Base-by-base conservation (phyloP, 2,888 invertebrate species). In the Heliconius hortense region DNA sequence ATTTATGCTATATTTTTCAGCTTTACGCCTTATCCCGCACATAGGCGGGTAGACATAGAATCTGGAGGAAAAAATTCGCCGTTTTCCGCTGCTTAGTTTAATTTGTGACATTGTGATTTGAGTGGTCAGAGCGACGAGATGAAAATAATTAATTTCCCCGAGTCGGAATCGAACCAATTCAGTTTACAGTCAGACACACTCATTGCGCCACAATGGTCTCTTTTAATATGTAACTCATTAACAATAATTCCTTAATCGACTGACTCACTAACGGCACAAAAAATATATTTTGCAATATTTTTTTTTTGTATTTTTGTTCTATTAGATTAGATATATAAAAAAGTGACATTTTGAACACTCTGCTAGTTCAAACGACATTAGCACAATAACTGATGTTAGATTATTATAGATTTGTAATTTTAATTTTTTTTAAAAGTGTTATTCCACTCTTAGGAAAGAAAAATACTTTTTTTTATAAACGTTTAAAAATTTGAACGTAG, bases 231-330 rank as follows among this genome's bases (percentile, higher is more conserved):
- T 10, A 59, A 24, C 11, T 59, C 56, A 59, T 31, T 62, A 21
- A 64, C 21, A 56, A 31, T 31, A 69, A 24, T 56, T 31, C n/a
- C 15, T 13, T 24, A 8, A 56, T 31, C 8, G 69, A 69, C 69
- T 69, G 69, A 69, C 31, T 56, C 68, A 68, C 68, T 68, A 15
- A n/a, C 13, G 69, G 69, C 69, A 69, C 69, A 69, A 69, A 21
- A 31, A 35, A 56, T n/a, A 18, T 56, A 56, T 56, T n/a, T 21
- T 53, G 18, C 10, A 26, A 7, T 67, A 26, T 18, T 39, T 39
- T 24, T 31, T 10, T 35, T 66, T n/a, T n/a, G n/a, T 31, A 13
- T n/a, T 69, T 56, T 18, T 21, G 7, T 13, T 31, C 5, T 53
- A n/a, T 31, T n/a, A 31, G 28, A n/a, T 13, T 31, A 28, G 28